A percentile compares a stretch with the other conserved stretches of the same genome.
phyloP scores from a whole-genome alignment of 2,113 vertebrate species.

The Hippopotamus amphibius region DNA sequence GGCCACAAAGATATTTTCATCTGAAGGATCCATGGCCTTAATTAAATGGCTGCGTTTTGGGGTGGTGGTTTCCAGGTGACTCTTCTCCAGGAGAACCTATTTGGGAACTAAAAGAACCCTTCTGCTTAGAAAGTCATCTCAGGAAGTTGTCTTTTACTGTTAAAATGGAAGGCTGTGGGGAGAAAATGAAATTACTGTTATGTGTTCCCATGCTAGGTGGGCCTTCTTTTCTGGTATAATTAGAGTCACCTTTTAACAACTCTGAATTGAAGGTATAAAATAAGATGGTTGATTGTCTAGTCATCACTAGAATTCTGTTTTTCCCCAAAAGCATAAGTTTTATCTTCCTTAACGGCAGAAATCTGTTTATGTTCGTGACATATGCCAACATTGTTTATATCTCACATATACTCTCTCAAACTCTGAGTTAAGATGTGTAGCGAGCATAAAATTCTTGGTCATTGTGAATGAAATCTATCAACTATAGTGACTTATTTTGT shows the following conservation, averaged over 20 bases:
- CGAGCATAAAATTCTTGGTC: conserved; percentile 18
- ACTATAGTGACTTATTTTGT: background rate
- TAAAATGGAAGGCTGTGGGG: background rate
- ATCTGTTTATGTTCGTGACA: conserved; percentile 42
- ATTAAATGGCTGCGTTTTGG: background rate
- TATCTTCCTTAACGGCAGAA: conserved; percentile 56
- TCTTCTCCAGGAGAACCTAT: background rate
- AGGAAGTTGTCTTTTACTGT: background rate
- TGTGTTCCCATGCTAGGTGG: background rate
- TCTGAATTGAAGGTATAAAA: conserved; percentile 37
- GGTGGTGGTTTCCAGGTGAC: background rate
- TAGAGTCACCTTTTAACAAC: background rate
- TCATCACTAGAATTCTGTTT: background rate
- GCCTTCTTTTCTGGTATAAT: background rate
- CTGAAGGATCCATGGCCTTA: background rate
- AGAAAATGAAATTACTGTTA: background rate
- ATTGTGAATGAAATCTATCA: conserved; percentile 38
- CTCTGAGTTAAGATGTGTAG: background rate
- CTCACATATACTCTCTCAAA: background rate
- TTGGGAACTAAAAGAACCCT: background rate
- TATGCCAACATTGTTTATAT: conserved; percentile 6
- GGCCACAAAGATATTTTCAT: background rate
- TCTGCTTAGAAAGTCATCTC: background rate
- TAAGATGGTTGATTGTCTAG: background rate
- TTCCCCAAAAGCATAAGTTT: background rate